A percentile compares a stretch with the other conserved stretches of the same genome.
These are phyloP conservation scores for Spatulosminthurus flaviceps DNA, from an alignment of 2,888 invertebrate species.

Conservation along the genomic window DNA sequence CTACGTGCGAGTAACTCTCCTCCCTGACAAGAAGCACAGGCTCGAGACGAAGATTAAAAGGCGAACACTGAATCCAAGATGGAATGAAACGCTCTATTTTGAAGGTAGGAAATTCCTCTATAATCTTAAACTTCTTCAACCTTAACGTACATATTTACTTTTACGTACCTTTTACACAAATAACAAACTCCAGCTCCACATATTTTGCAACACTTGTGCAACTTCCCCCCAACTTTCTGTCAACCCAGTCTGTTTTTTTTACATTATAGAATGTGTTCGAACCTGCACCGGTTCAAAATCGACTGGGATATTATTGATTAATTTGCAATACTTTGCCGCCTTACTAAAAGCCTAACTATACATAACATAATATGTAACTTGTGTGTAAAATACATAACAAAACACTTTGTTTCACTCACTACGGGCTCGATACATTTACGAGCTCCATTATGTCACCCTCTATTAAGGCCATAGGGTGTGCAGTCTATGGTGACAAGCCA, in stretches of 20 bases:
- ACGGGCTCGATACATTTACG: no score
- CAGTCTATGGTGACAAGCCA: no score
- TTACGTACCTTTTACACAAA: neutral
- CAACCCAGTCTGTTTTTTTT: neutral
- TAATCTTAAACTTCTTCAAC: no score
- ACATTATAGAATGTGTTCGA: neutral
- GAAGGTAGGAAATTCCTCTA: conserved; percentile 72
- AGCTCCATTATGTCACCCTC: no score
- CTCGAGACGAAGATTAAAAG: conserved; percentile 92
- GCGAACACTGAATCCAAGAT: conserved; percentile 87
- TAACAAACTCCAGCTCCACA: no score
- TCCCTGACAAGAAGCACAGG: conserved; percentile 91
- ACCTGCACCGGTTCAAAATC: neutral
- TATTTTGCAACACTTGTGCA: neutral
- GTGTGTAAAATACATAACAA: neutral
- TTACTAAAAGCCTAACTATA: neutral
- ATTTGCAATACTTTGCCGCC: no score
- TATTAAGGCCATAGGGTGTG: no score
- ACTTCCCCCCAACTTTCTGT: no score
- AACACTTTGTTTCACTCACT: no score
- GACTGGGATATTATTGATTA: neutral
- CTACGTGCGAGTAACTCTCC: conserved; percentile 86
- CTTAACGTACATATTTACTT: no score
- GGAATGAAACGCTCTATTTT: conserved; percentile 95
- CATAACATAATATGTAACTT: neutral